Evolutionary conservation across 2,797 vertebrate genomes (phyloP), one percentile per base, ranked within the genome.

Genomic region (Mus minutoides): DNA sequence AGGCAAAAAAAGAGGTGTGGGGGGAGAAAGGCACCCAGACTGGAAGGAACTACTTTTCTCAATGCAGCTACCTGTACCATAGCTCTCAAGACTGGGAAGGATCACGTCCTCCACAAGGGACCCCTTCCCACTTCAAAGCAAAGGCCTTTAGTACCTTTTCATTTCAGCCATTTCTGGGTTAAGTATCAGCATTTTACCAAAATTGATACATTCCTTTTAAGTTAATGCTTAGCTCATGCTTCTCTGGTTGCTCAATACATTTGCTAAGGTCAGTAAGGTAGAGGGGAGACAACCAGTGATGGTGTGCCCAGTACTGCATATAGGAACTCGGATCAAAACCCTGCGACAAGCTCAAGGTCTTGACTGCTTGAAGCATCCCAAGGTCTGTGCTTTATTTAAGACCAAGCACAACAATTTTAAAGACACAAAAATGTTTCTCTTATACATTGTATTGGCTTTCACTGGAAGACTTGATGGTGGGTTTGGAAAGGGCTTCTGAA

Each of bases 241-340:
- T 96, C 87, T 62, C 93, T 37, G 69, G 19, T 73, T 94, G 26
- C 87, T 87, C 40, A 88, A 34, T 78, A 97, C 88, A 95, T 86
- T 94, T 86, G 56, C 94, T 94, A 93, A 90, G 87, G 85, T 97
- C 94, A 96, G 73, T 71, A 97, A 89, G 95, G 90, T 94, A 97
- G 37, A 95, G 89, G 86, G 80, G 76, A 97, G 96, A 96, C 19
- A 73, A 31, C 22, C 37, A 71, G 58, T 3, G 29, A 56, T 19
- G 4, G 19, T 46, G 14, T 88, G 75, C 7, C 26, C 4, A 22
- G 37, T 17, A 22, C 26, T 29, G 0, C 13, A 24, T 9, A 8
- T 22, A 29, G 0, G 79, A 60, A 31, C 1, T 24, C 34, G 80
- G 58, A 62, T 6, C 56, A 86, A 86, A 34, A 77, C 11, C 93